Evolutionary conservation across 2,113 vertebrate genomes (phyloP).

Genomic region (Colaptes auratus): DNA sequence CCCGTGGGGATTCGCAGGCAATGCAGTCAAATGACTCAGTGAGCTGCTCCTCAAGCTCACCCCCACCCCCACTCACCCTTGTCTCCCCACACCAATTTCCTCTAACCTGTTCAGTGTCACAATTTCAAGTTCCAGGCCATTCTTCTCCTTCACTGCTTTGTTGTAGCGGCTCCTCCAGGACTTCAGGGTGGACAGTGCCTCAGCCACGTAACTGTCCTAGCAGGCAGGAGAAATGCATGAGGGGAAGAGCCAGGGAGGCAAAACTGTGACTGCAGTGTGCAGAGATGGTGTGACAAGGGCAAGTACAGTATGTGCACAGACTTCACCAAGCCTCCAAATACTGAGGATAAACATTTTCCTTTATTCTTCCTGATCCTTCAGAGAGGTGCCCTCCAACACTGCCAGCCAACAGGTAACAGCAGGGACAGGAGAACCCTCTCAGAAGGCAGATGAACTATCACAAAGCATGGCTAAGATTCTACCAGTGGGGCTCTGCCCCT

Average conservation of each 20-base stretch:
- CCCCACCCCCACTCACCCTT: neutral
- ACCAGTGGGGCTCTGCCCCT: neutral
- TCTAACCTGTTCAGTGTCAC: conserved; percentile 85
- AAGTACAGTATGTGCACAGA: neutral
- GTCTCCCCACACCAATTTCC: neutral
- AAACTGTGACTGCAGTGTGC: neutral
- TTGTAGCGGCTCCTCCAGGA: conserved; percentile 83
- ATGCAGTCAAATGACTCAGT: neutral
- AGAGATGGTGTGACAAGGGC: neutral
- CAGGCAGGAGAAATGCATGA: neutral
- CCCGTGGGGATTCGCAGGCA: neutral
- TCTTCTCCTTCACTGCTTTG: conserved; percentile 84
- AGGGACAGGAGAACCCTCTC: neutral
- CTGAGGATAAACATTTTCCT: neutral
- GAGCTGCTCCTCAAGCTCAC: neutral
- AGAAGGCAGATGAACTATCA: neutral
- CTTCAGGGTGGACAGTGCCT: conserved; percentile 80
- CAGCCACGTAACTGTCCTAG: conserved; percentile 83
- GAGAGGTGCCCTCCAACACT: neutral
- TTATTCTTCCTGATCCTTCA: neutral
- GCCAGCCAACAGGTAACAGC: neutral
- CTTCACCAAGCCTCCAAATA: neutral
- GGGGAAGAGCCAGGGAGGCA: neutral
- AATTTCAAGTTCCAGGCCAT: conserved; percentile 83
- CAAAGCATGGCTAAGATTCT: neutral